Evolutionary conservation across 2,797 vertebrate genomes (phyloP).

Genomic region (Nannoperca obscura): DNA sequence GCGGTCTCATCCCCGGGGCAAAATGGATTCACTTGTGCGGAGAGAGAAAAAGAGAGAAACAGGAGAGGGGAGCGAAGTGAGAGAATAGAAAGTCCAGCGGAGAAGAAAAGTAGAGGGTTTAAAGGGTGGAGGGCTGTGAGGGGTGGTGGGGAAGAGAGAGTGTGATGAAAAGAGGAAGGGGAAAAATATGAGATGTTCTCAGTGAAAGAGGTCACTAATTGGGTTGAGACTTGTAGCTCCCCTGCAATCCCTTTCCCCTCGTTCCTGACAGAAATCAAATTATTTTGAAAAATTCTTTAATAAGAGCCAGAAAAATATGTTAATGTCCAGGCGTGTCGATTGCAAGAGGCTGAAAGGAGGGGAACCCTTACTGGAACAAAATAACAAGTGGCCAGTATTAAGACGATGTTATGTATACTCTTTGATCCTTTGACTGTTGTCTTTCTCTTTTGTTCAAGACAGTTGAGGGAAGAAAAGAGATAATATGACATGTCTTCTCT

Average conservation of each 20-base stretch:
- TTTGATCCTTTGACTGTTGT: not conserved
- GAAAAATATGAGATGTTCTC: constrained; percentile 56
- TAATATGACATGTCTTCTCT: not conserved
- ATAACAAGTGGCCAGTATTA: constrained; percentile 29
- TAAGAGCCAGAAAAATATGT: constrained; percentile 66
- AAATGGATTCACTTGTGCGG: constrained; percentile 75
- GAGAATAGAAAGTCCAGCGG: constrained; percentile 54
- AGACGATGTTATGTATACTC: not conserved
- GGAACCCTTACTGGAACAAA: constrained; percentile 21
- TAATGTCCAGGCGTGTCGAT: constrained; percentile 41
- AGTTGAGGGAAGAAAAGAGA: not conserved
- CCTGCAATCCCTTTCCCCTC: constrained; percentile 53
- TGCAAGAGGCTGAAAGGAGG: constrained; percentile 21
- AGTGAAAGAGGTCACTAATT: constrained; percentile 79
- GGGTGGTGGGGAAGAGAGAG: constrained; percentile 58
- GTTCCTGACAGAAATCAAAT: constrained; percentile 73
- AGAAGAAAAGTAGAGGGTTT: constrained; percentile 51
- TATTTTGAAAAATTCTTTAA: constrained; percentile 70
- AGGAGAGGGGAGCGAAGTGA: constrained; percentile 37
- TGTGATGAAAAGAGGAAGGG: constrained; percentile 37
- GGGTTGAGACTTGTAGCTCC: constrained; percentile 75
- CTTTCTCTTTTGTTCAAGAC: not conserved
- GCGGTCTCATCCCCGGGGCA: constrained; percentile 67
- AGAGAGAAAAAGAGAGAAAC: constrained; percentile 46
- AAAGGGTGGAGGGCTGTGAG: constrained; percentile 36